Base-by-base conservation (phyloP, 2,113 vertebrate genomes). In the Dolichallabes microphthalmus region DNA sequence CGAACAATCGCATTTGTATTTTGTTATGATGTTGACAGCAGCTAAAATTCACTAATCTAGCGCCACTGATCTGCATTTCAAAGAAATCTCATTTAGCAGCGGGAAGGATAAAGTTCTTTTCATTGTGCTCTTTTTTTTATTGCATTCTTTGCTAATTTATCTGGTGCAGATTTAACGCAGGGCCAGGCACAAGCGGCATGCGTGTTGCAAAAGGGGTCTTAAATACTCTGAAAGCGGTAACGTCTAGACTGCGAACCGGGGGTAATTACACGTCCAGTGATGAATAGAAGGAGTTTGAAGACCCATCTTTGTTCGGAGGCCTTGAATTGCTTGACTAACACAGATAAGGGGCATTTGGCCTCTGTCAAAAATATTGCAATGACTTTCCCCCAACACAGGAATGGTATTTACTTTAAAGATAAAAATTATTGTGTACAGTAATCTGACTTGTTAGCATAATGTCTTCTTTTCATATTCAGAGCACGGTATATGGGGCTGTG, bases 1-100 rank as follows among this genome's bases (percentile, higher is more conserved):
- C 92, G 97, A 98, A 98, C 97, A 99, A 99, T 99, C 96, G 96
- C 98, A 97, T 99, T 98, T 99, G 97, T 98, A 98, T 99, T 99
- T 99, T 99, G 98, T 98, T 99, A 99, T 99, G 98, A 98, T 99
- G 98, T 99, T 99, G 98, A 99, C 98, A 98, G 98, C 96, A 97
- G 97, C 97, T 99, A 98, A 99, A 99, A 99, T 97, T 98, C 97
- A 96, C 97, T 99, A 99, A 99, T 99, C 98, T 98, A 96, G 96
- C 96, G 95, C 97, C 97, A 95, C 97, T 99, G 96, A 99, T 99
- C 98, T 99, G 98, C 98, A 99, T 99, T 99, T 99, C 98, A 99
- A 99, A 99, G 97, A 99, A 99, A 99, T 98, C 98, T 99, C 97
- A 99, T 99, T 99, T 98, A 98, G 96, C 97, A 96, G 97, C 95